Evolutionary conservation across 2,888 invertebrate species (phyloP).

Genomic region (Hypsopygia costalis): DNA sequence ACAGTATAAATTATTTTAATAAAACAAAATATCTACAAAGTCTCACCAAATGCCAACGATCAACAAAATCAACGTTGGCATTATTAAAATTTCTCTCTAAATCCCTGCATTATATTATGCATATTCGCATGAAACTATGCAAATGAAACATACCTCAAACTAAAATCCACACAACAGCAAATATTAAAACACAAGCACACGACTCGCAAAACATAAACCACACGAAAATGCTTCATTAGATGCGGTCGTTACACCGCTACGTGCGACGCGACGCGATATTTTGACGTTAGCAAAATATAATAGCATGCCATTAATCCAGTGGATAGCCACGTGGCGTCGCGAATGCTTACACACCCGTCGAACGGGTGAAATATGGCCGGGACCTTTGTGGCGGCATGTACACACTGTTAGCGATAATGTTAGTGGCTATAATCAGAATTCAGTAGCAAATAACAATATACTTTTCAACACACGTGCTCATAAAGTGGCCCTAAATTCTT

Average conservation of each 20-base stretch:
- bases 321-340: slow-evolving; percentile 53
- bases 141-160: neutral
- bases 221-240: slow-evolving; percentile 7
- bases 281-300: slow-evolving; percentile 55
- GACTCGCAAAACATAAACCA: neutral
- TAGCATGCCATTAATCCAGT: slow-evolving; percentile 54
- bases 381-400: neutral
- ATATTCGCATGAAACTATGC: too few species aligned
- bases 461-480: too few species aligned
- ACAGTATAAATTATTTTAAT: too few species aligned
- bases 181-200: neutral
- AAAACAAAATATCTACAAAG: too few species aligned
- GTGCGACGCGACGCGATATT: slow-evolving; percentile 36
- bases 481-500: too few species aligned
- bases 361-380: slow-evolving; percentile 50
- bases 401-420: slow-evolving; percentile 10
- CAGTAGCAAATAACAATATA: too few species aligned
- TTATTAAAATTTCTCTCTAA: too few species aligned
- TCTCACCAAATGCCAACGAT: too few species aligned
- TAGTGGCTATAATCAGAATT: too few species aligned
- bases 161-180: neutral
- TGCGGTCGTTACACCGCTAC: slow-evolving; percentile 3
- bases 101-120: too few species aligned
- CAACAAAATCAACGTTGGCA: too few species aligned
- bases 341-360: slow-evolving; percentile 59